Percentiles rank a stretch among this genome's conserved stretches.
phyloP scores from a whole-genome alignment of 2,888 invertebrate species.

The Linnaemya tessellans region DNA sequence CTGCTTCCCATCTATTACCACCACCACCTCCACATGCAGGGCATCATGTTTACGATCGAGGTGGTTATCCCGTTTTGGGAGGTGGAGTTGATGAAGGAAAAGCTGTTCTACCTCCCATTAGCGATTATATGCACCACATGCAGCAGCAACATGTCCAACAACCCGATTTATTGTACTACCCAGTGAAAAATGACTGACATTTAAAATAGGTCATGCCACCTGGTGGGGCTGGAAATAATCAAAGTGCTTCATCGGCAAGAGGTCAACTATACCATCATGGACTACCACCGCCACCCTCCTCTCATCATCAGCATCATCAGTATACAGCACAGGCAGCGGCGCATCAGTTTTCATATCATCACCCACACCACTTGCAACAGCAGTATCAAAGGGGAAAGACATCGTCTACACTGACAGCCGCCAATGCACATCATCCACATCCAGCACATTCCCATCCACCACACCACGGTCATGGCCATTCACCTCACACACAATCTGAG shows the following conservation, averaged over 20 bases:
- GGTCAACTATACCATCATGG: slow-evolving; percentile 71
- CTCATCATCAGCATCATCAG: slow-evolving; percentile 75
- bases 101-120: slow-evolving; percentile 82
- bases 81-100: slow-evolving; percentile 78
- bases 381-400: slow-evolving; percentile 72
- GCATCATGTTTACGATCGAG: slow-evolving; percentile 79
- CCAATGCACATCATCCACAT: slow-evolving; percentile 55
- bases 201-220: slow-evolving; percentile 77
- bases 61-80: slow-evolving; percentile 78
- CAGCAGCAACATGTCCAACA: slow-evolving; percentile 79
- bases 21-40: slow-evolving; percentile 78
- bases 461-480: slow-evolving; percentile 67
- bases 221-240: slow-evolving; percentile 69
- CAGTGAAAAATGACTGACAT: slow-evolving; percentile 83
- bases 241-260: slow-evolving; percentile 60
- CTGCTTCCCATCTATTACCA: slow-evolving; percentile 77
- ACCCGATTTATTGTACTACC: slow-evolving; percentile 82
- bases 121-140: slow-evolving; percentile 82
- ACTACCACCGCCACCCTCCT: slow-evolving; percentile 67
- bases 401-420: slow-evolving; percentile 33
- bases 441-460: slow-evolving; percentile 64
- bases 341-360: slow-evolving; percentile 75
- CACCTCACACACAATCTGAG: slow-evolving; percentile 63
- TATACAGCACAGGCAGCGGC: slow-evolving; percentile 74
- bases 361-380: slow-evolving; percentile 74